A percentile compares a stretch with the other conserved stretches of the same genome.
These are phyloP conservation scores for Kryphioiulus occultus DNA, from an alignment of 2,888 invertebrate genomes.

Conservation along the genomic window DNA sequence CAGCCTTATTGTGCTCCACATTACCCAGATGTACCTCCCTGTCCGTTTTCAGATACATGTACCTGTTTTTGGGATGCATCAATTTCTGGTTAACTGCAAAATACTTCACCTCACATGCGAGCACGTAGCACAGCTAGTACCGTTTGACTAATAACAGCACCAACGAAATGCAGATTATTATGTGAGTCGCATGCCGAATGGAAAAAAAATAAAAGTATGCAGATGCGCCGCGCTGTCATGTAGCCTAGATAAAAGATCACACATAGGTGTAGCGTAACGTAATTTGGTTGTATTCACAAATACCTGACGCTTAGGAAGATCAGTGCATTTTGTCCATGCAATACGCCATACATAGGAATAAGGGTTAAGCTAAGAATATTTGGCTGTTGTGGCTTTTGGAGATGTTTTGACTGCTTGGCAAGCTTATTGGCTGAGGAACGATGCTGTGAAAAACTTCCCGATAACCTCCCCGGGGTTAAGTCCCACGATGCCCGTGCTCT, in stretches of 20 bases:
- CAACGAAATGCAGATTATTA: background rate
- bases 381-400: slow-evolving; percentile 46
- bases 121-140: background rate
- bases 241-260: background rate
- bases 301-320: background rate
- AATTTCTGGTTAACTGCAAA: background rate
- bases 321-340: background rate
- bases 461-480: no score
- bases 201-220: background rate
- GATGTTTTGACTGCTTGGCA: slow-evolving; percentile 41
- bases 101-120: background rate
- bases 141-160: background rate
- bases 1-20: background rate
- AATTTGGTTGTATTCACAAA: background rate
- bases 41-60: background rate
- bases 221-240: background rate
- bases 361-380: slow-evolving; percentile 20
- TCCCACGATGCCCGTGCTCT: no score
- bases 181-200: background rate
- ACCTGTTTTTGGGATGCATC: no score
- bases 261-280: background rate
- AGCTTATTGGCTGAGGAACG: background rate
- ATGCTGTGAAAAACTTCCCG: background rate
- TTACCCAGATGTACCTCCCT: background rate
- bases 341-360: background rate